Evolutionary conservation across 2,888 invertebrate species (phyloP), one percentile per base, ranked within the genome.

Genomic region (Tupiocoris notatus): DNA sequence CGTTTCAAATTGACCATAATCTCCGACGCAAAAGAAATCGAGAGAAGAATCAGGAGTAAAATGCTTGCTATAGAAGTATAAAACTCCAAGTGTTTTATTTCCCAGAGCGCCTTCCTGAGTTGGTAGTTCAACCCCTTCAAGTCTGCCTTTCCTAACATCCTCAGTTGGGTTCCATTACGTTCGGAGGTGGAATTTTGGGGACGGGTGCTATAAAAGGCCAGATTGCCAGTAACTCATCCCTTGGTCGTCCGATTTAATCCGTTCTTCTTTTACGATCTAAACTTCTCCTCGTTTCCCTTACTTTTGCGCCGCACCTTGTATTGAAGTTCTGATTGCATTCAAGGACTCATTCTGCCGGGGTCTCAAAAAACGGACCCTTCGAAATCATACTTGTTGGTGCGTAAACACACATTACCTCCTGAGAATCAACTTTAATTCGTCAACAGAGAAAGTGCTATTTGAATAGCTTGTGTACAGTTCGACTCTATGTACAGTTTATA

Each of bases 201-300:
- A 39, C 54, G 54, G 22, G 67, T 67, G 39, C 39, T 39, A 39
- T 39, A 39, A 39, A 39, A 17, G 39, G 65, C 67, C 56, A 61
- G 73, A 73, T 73, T 73, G 73, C 73, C 73, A 62, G 73, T 73
- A 70, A 70, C 58, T 73, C 71, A 71, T 71, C 73, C 73, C 73
- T 62, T 62, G 67, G 67, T 62, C 73, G 73, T 62, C 73, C 62
- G 73, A 73, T 73, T 73, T 73, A 73, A 73, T 73, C 73, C 73
- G 62, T 62, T 62, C 61, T 24, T 22, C n/a, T 62, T 73, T 73
- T 73, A 73, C 73, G 62, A 62, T 57, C 67, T 21, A 67, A 39
- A 67, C 67, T 67, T 67, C 67, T 67, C 20, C 22, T 57, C 16
- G 18, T 21, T 56, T 57, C 22, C 23, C 57, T 1, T 39, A 7